Percentiles rank a stretch among this genome's conserved stretches.
Evolutionary conservation across 2,113 vertebrate species (phyloP).

Genomic region (Chlorodrepanis virens): DNA sequence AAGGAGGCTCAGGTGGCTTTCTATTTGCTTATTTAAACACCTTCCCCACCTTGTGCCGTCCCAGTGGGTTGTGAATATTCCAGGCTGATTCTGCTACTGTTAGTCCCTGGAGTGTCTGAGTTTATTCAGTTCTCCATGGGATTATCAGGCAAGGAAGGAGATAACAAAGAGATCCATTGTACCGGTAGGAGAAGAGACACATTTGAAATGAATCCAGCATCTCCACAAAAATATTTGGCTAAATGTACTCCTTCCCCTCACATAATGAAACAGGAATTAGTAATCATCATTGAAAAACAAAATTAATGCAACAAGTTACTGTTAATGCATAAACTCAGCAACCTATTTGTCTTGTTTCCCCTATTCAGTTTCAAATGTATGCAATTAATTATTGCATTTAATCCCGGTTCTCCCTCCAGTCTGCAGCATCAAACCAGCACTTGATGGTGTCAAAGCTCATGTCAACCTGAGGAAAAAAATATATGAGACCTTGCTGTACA

Average conservation of each 20-base stretch:
- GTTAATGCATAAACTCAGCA: conserved; percentile 48
- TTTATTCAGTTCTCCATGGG: background rate
- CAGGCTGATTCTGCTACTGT: background rate
- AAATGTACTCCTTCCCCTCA: conserved; percentile 21
- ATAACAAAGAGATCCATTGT: conserved; percentile 17
- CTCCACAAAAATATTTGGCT: background rate
- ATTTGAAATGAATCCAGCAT: background rate
- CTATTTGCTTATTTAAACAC: conserved; percentile 31
- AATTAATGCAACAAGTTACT: conserved; percentile 57
- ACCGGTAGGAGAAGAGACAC: background rate
- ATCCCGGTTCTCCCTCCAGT: background rate
- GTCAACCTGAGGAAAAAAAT: background rate
- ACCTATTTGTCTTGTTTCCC: background rate
- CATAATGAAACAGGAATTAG: conserved; percentile 51
- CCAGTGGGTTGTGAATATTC: background rate
- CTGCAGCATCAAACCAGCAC: background rate
- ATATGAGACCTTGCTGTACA: background rate
- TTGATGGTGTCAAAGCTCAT: conserved; percentile 29
- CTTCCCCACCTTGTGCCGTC: background rate
- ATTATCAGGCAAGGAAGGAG: background rate
- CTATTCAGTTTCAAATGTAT: conserved; percentile 52
- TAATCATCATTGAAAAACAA: conserved; percentile 41
- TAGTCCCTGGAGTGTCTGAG: background rate
- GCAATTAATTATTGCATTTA: conserved; percentile 66
- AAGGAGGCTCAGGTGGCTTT: conserved; percentile 48